Percentiles rank a stretch among this genome's conserved stretches.
phyloP scores from a whole-genome alignment of 2,113 vertebrate species.

The Gymnocephalus cernua region DNA sequence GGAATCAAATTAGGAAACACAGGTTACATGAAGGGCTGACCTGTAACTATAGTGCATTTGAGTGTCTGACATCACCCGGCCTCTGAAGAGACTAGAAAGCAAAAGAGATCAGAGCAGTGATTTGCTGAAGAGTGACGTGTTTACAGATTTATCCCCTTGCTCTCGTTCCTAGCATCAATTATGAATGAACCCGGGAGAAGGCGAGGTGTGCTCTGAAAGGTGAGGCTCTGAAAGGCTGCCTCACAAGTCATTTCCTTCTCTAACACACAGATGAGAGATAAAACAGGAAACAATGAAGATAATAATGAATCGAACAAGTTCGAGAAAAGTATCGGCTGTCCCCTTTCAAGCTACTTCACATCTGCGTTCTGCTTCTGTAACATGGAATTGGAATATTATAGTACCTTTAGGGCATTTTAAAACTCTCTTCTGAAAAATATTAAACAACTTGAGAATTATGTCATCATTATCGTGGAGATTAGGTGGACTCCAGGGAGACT shows the following conservation, averaged over 20 bases:
- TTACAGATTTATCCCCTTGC: conserved; percentile 24
- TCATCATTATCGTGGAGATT: no score
- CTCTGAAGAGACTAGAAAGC: conserved; percentile 24
- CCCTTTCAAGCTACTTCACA: not conserved
- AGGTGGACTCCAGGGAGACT: no score
- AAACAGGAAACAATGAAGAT: not conserved
- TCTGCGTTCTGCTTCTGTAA: not conserved
- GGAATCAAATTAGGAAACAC: conserved; percentile 45
- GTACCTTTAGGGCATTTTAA: not conserved
- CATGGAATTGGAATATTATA: not conserved
- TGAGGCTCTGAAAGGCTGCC: conserved; percentile 26
- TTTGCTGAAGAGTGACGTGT: conserved; percentile 25
- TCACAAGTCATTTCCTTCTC: conserved; percentile 23
- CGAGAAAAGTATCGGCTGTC: not conserved
- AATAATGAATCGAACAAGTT: not conserved
- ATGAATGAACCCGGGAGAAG: conserved; percentile 33
- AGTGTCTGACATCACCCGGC: conserved; percentile 22
- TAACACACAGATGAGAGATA: not conserved
- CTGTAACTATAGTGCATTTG: conserved; percentile 9
- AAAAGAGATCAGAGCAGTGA: conserved; percentile 49
- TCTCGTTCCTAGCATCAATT: conserved; percentile 24
- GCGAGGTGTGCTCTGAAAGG: conserved; percentile 8
- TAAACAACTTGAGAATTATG: not conserved
- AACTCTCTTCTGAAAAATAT: not conserved
- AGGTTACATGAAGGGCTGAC: conserved; percentile 5